Evolutionary conservation across 2,888 invertebrate genomes (phyloP).

Genomic region (Dioctria linearis): DNA sequence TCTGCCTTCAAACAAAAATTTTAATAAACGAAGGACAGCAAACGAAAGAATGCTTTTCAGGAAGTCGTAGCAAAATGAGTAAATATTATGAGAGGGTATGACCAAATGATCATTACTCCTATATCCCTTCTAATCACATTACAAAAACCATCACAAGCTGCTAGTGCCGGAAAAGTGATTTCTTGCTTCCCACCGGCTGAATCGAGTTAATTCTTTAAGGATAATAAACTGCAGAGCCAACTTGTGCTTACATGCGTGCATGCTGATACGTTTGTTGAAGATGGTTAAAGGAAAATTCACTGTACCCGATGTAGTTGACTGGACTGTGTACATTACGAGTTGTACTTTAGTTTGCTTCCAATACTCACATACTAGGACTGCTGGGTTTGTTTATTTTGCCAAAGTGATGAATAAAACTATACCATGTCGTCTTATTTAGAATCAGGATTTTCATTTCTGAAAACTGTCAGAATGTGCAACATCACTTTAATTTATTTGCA

Average conservation of each 20-base stretch:
- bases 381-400: neutral
- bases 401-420: conserved; percentile 3
- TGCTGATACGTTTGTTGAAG: conserved; percentile 17
- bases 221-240: conserved; percentile 53
- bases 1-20: conserved; percentile 10
- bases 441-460: neutral
- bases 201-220: conserved; percentile 47
- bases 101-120: conserved; percentile 28
- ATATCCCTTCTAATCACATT: conserved; percentile 39
- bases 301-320: neutral
- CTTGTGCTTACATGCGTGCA: conserved; percentile 51
- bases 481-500: conserved; percentile 58
- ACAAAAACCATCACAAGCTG: conserved; percentile 16
- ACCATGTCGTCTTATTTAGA: conserved; percentile 27
- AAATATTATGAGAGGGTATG: neutral
- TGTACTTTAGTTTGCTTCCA: neutral
- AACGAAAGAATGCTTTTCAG: conserved; percentile 1
- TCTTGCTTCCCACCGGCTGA: conserved; percentile 24
- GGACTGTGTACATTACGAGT: neutral
- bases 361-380: conserved; percentile 12
- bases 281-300: conserved; percentile 42
- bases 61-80: neutral
- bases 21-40: conserved; percentile 3
- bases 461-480: conserved; percentile 38
- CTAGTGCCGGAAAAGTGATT: neutral